Evolutionary conservation across 2,113 vertebrate genomes (phyloP).

Genomic region (Ctenodactylus gundi): DNA sequence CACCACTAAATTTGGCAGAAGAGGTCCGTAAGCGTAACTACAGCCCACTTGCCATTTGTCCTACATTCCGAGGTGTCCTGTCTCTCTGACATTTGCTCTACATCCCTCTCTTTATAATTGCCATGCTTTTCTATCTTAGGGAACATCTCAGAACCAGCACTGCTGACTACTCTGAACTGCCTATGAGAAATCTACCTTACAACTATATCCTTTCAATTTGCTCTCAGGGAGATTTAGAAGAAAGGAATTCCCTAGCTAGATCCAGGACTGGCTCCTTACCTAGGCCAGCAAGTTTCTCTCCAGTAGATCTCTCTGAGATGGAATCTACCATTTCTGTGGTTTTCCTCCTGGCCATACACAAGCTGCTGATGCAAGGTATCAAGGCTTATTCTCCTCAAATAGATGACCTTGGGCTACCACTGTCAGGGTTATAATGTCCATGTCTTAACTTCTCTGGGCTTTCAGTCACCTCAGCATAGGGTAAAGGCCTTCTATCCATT

Average conservation of each 20-base stretch:
- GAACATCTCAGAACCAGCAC: no score
- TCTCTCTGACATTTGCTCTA: no score
- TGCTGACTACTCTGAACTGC: no score
- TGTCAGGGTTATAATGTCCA: not conserved
- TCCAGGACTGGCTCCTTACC: not conserved
- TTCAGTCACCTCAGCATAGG: no score
- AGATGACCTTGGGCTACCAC: no score
- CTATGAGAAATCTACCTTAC: no score
- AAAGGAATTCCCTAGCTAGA: not conserved
- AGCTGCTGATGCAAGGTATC: not conserved
- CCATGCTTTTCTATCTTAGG: no score
- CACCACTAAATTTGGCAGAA: no score
- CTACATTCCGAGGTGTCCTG: no score
- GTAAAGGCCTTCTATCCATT: not conserved
- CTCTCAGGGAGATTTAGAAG: not conserved
- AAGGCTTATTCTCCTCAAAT: not conserved
- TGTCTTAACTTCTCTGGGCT: not conserved
- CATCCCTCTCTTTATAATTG: no score
- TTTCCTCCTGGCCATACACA: not conserved
- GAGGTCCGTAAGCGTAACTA: no score
- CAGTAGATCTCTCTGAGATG: not conserved
- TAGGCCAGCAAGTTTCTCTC: rapidly evolving
- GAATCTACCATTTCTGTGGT: not conserved
- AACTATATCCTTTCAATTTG: not conserved
- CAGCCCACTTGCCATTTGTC: no score